Evolutionary conservation across 1,140 invertebrate genomes (phyloP), one percentile per base, ranked within the genome.

Genomic region (Aporrectodea caliginosa): DNA sequence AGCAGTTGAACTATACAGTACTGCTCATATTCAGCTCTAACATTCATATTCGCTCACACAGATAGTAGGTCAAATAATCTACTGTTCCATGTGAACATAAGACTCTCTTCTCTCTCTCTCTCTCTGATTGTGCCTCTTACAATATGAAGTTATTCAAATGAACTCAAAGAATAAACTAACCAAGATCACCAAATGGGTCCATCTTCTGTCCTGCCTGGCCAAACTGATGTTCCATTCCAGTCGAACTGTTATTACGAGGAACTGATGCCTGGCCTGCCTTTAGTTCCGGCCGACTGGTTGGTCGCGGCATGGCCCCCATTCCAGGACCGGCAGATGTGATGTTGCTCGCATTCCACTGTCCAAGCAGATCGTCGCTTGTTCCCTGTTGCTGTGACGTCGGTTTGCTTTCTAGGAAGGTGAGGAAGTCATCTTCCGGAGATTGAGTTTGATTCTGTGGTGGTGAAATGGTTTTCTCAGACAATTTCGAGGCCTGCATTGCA

Each of bases 291-390:
- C 43, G 43, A 30, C 74, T 75, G 69, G 32, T 69, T 32, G 31
- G 68, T 14, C 31, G 75, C 29, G 29, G 79, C 35, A 31, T 43
- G 71, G 31, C 79, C 22, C 6, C 43, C 43, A 6, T 22, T 82
- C 78, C 85, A 85, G 14, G 84, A 83, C 80, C 84, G 84, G 79
- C 85, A 12, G 43, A 58, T 85, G 14, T 83, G 75, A 79, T 83
- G 83, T 58, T 81, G 69, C 27, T 81, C 22, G 33, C 33, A 79
- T 86, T 81, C 87, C 87, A 88, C 69, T 81, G 82, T 12, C 85
- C 85, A 80, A 88, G 85, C 34, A 88, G 81, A 79, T 85, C 83
- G 29, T 76, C 75, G 6, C n/a, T 35, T 1, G 33, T 29, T 35
- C 75, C 75, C 1, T 29, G 32, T 35, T 31, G 14, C 6, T n/a